Evolutionary conservation across 2,888 invertebrate genomes (phyloP), one percentile per base, ranked within the genome.

Genomic region (Cheilosia variabilis): DNA sequence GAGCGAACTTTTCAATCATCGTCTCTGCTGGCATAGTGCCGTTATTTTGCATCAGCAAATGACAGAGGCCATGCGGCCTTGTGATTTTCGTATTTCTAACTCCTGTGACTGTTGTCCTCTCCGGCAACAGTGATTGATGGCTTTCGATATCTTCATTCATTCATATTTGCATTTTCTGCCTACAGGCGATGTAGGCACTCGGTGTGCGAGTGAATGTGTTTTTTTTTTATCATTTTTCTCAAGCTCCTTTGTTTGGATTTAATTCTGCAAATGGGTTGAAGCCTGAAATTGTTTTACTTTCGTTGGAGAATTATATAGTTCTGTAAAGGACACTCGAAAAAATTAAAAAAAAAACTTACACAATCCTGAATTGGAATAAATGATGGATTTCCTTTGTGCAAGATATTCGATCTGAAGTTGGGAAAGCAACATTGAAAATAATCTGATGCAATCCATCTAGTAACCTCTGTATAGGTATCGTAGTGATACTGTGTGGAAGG

Each of bases 241-340:
- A 15, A 68, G 45, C 65, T 37, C 24, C 60, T 72, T 86, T 86
- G 75, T 76, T 80, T 52, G 65, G 77, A 77, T 76, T 81, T 81
- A 81, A 86, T 86, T 77, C 80, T 72, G 81, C 72, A 81, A 86
- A 86, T 86, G 84, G 84, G 47, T 75, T 71, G 69, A 58, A 80
- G 63, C 60, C 62, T 45, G 55, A 47, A 45, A 53, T 66, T 68
- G 55, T 81, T 13, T 60, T 57, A n/a, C 50, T 58, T 52, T 52
- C 57, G 15, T 69, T 27, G 10, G 45, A 47, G 6, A 17, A 31
- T 31, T 27, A n/a, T 27, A 17, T 43, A 53, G 19, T 60, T 45
- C 34, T 24, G 65, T 53, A 41, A 60, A 76, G 45, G 53, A 75
- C 60, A 60, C 27, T 72, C 52, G 58, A 55, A 55, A 68, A 55